These are phyloP conservation scores for Labeo catla DNA, from an alignment of 2,113 vertebrate genomes.

Conservation along the genomic window DNA sequence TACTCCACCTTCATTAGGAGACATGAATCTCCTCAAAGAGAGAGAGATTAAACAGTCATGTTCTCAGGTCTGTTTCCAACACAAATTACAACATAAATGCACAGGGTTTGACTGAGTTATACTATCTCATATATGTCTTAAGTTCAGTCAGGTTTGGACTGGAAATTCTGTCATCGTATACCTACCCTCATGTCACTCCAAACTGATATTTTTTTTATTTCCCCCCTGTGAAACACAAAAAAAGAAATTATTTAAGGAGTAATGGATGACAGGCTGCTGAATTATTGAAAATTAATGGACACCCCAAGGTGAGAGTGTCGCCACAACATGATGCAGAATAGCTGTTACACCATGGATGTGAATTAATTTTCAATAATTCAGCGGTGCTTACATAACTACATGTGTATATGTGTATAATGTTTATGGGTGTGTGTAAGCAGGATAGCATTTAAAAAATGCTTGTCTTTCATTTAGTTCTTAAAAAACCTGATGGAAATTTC, in stretches of 20 bases:
- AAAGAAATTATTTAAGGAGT: neutral
- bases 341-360: neutral
- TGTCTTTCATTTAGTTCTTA: neutral
- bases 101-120: neutral
- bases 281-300: constrained; percentile 7
- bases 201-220: neutral
- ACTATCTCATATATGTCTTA: neutral
- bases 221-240: neutral
- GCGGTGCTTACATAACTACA: neutral
- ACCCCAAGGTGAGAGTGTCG: neutral
- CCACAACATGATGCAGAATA: neutral
- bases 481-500: neutral
- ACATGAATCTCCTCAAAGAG: constrained; percentile 19
- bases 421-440: too few species aligned
- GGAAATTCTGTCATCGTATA: neutral
- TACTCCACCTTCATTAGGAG: constrained; percentile 12
- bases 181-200: neutral
- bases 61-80: neutral
- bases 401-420: too few species aligned
- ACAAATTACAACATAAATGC: neutral
- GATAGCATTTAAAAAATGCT: neutral
- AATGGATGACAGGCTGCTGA: neutral
- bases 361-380: constrained; percentile 6
- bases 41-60: constrained; percentile 17
- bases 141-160: neutral